Percentiles rank a stretch among this genome's conserved stretches.
These are phyloP conservation scores for Eulemur albifrons DNA, from an alignment of 2,797 vertebrate species.

Conservation along the genomic window DNA sequence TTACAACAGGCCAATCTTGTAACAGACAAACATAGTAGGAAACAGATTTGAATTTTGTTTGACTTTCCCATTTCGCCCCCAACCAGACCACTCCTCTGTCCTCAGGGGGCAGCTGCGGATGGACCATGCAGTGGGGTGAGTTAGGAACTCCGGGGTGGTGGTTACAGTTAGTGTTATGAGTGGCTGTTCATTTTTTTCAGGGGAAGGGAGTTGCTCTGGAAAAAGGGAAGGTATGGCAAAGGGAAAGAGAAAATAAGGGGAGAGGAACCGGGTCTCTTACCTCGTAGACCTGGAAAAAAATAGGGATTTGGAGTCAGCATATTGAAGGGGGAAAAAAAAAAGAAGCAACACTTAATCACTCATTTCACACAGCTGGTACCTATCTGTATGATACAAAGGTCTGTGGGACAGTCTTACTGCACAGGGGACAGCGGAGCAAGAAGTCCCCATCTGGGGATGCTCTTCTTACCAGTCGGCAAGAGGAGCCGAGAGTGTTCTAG, in stretches of 20 bases:
- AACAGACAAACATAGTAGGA: neutral
- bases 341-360: conserved; percentile 86
- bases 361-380: conserved; percentile 70
- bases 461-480: neutral
- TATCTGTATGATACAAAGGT: neutral
- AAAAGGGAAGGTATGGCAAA: conserved; percentile 52
- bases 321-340: conserved; percentile 85
- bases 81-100: conserved; percentile 65
- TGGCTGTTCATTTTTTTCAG: neutral
- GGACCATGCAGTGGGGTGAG: conserved; percentile 68
- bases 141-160: conserved; percentile 65
- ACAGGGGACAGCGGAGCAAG: neutral
- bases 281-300: conserved; percentile 96
- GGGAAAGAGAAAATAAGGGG: conserved; percentile 59
- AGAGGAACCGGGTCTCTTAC: conserved; percentile 87
- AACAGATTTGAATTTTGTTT: neutral
- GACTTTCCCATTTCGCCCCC: neutral
- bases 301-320: conserved; percentile 90
- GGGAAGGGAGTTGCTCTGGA: conserved; percentile 46
- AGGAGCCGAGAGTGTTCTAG: neutral
- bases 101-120: conserved; percentile 13
- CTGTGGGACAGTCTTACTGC: neutral
- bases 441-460: neutral
- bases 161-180: conserved; percentile 70
- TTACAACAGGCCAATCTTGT: neutral